A percentile compares a stretch with the other conserved stretches of the same genome.
These are phyloP conservation scores for Daubentonia madagascariensis DNA, from an alignment of 2,113 vertebrate genomes.

Conservation along the genomic window DNA sequence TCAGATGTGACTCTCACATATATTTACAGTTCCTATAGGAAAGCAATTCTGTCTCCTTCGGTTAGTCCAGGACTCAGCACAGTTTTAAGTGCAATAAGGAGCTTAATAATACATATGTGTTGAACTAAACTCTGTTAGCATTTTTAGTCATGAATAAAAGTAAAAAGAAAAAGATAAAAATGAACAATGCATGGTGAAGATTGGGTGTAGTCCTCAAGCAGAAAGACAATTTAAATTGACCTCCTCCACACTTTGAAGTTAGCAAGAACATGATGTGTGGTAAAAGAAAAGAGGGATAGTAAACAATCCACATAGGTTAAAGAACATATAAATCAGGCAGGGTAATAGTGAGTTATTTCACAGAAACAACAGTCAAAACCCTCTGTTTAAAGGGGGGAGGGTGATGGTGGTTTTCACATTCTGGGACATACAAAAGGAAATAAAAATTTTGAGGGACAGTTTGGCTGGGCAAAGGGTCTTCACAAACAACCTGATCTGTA, in stretches of 20 bases:
- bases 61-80: background rate
- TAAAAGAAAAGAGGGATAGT: background rate
- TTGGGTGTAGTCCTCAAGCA: background rate
- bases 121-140: background rate
- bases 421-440: background rate
- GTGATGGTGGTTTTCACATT: background rate
- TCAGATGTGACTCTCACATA: background rate
- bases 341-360: background rate
- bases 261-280: background rate
- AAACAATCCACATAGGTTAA: background rate
- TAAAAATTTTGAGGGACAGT: background rate
- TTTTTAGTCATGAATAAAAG: background rate
- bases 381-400: background rate
- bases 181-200: background rate
- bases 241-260: background rate
- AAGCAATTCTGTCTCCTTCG: background rate
- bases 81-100: background rate
- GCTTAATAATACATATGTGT: conserved; percentile 5
- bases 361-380: background rate
- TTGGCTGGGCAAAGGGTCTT: background rate
- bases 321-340: background rate
- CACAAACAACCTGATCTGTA: background rate
- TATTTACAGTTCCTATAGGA: background rate
- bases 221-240: conserved; percentile 22
- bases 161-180: background rate